Conservation (phyloP, 2,113 vertebrate species). For the Gymnarchus niloticus region DNA sequence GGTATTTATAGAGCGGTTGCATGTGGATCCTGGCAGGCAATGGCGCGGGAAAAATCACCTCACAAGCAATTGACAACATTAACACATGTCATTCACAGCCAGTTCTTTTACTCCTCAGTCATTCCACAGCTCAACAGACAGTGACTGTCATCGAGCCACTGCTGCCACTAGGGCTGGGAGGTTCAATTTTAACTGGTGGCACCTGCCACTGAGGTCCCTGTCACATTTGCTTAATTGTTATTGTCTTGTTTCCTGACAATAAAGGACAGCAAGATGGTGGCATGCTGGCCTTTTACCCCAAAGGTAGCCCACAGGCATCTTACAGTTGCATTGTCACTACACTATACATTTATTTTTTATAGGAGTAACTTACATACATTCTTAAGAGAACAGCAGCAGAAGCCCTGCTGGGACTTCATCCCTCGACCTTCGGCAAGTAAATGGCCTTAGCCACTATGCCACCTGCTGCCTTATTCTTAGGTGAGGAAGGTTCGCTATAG, state of each 20-base stretch:
- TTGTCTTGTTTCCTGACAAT: not conserved
- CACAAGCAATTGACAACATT: constrained; percentile 35
- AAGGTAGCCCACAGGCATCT: not conserved
- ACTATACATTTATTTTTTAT: not conserved
- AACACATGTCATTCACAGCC: constrained; percentile 26
- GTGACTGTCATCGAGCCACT: not conserved
- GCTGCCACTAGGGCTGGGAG: not conserved
- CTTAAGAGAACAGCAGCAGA: not conserved
- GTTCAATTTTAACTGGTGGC: not conserved
- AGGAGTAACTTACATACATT: not conserved
- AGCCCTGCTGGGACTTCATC: not conserved
- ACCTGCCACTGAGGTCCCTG: not conserved
- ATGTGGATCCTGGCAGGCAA: constrained; percentile 32
- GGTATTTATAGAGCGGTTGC: constrained; percentile 56
- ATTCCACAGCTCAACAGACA: not conserved
- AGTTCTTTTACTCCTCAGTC: constrained; percentile 33
- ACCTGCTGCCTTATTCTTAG: not conserved
- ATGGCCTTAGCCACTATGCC: too few species aligned
- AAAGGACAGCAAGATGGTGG: not conserved
- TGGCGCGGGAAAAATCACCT: constrained; percentile 31
- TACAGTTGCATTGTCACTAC: not conserved
- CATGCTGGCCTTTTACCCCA: not conserved
- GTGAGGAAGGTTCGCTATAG: not conserved
- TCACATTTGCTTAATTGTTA: not conserved
- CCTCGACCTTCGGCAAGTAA: too few species aligned